A percentile compares a stretch with the other conserved stretches of the same genome.
Conservation (phyloP, 1,140 invertebrate species). For the Trachymyrmex septentrionalis region DNA sequence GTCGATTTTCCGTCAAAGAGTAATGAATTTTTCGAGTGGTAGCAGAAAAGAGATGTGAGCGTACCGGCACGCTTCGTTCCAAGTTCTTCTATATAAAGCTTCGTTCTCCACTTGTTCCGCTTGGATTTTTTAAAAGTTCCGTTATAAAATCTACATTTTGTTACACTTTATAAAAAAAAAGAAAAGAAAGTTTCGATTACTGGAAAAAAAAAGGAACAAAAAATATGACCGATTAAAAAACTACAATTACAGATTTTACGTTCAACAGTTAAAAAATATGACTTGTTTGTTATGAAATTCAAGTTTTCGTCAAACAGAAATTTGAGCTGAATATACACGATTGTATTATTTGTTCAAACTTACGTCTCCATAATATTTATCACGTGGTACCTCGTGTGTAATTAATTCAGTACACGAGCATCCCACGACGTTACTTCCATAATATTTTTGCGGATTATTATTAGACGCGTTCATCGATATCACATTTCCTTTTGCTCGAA, state of each 20-base stretch:
- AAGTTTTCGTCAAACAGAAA: neutral
- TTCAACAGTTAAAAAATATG: neutral
- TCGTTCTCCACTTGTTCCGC: neutral
- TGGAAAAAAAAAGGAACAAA: neutral
- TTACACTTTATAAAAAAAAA: neutral
- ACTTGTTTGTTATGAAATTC: neutral
- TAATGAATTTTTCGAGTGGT: neutral
- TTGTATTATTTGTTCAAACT: neutral
- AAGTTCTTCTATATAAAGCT: neutral
- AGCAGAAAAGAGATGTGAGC: conserved; percentile 9
- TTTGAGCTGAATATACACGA: neutral
- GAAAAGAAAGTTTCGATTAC: neutral
- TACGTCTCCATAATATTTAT: conserved; percentile 14
- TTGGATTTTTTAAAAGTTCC: neutral
- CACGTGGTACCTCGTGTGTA: conserved; percentile 35
- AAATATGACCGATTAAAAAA: neutral
- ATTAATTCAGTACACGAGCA: conserved; percentile 33
- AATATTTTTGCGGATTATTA: conserved; percentile 45
- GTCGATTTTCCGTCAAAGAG: neutral
- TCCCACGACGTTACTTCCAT: conserved; percentile 29
- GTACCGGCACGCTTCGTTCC: neutral
- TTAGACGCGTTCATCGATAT: conserved; percentile 34
- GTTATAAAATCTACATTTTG: neutral
- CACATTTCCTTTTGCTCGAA: conserved; percentile 42
- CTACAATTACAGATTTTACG: neutral